A percentile compares a stretch with the other conserved stretches of the same genome.
Evolutionary conservation across 2,888 invertebrate species (phyloP).

Genomic region (Drosophila longiperda): DNA sequence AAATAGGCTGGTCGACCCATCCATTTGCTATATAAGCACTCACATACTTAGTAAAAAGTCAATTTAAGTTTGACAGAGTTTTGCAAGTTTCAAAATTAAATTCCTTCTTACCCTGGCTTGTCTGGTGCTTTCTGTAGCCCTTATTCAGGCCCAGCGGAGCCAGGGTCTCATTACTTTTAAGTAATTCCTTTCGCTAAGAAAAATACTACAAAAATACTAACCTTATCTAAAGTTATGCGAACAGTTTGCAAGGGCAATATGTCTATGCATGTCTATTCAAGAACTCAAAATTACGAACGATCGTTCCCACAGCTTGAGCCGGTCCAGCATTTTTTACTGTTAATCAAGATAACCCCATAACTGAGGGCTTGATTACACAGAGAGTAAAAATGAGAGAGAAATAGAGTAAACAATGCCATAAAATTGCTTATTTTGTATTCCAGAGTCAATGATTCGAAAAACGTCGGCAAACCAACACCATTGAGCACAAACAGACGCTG

Average conservation of each 20-base stretch:
- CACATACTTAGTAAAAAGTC: neutral
- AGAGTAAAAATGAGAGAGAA: neutral
- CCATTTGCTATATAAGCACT: constrained; percentile 9
- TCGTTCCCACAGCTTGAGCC: too few relatives aligned
- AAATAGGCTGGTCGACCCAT: neutral
- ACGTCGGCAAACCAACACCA: too few relatives aligned
- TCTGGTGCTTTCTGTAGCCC: constrained; percentile 30
- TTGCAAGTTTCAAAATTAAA: constrained; percentile 30
- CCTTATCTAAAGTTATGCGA: neutral
- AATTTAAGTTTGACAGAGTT: constrained; percentile 17
- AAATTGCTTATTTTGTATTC: too few relatives aligned
- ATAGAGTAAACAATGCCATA: neutral
- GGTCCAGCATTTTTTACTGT: neutral
- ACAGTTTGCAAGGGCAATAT: too few relatives aligned
- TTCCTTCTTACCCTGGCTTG: constrained; percentile 29
- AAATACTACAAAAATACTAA: neutral
- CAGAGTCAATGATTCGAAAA: too few relatives aligned
- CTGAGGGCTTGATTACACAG: neutral
- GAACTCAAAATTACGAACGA: too few relatives aligned
- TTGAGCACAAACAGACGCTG: neutral
- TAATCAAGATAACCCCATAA: neutral
- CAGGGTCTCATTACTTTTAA: neutral
- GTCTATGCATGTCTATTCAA: too few relatives aligned
- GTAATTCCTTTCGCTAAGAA: neutral
- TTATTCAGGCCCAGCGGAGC: constrained; percentile 18